phyloP scores from a whole-genome alignment of 2,888 invertebrate species.

The Chironomus tentans region DNA sequence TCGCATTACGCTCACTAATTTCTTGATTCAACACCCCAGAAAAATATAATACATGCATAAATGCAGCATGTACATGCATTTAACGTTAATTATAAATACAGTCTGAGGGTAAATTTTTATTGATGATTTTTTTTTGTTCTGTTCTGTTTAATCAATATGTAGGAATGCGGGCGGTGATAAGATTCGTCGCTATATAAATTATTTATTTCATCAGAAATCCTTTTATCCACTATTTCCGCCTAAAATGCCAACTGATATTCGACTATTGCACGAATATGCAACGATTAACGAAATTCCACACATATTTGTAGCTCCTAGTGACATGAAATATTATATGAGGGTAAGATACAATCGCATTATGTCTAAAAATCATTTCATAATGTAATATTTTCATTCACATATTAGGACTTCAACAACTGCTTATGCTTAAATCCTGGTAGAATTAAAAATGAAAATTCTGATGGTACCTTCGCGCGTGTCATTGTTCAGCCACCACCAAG shows the following conservation, averaged over 20 bases:
- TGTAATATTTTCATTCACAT: conserved; percentile 28
- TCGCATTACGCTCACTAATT: conserved; percentile 27
- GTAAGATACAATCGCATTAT: conserved; percentile 41
- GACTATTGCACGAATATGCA: conserved; percentile 62
- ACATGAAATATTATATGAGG: conserved; percentile 72
- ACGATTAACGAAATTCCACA: conserved; percentile 67
- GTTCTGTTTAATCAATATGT: conserved; percentile 5
- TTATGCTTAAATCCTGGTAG: conserved; percentile 80
- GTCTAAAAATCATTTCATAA: too few species aligned
- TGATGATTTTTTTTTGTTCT: conserved; percentile 20
- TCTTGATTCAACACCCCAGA: not conserved
- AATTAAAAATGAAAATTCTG: conserved; percentile 52
- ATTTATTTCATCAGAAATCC: conserved; percentile 66
- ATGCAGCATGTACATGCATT: not conserved
- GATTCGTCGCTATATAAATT: conserved; percentile 61
- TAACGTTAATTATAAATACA: not conserved
- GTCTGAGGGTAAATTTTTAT: not conserved
- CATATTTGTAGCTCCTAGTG: conserved; percentile 73
- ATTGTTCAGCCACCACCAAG: conserved; percentile 43
- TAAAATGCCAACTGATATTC: conserved; percentile 59
- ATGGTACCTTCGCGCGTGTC: conserved; percentile 65
- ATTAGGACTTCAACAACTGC: conserved; percentile 64
- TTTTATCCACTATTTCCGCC: conserved; percentile 78
- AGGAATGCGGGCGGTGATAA: conserved; percentile 53
- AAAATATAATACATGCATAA: too few species aligned